Conservation (phyloP, 2,797 vertebrate genomes). For the Eupleurogrammus muticus region DNA sequence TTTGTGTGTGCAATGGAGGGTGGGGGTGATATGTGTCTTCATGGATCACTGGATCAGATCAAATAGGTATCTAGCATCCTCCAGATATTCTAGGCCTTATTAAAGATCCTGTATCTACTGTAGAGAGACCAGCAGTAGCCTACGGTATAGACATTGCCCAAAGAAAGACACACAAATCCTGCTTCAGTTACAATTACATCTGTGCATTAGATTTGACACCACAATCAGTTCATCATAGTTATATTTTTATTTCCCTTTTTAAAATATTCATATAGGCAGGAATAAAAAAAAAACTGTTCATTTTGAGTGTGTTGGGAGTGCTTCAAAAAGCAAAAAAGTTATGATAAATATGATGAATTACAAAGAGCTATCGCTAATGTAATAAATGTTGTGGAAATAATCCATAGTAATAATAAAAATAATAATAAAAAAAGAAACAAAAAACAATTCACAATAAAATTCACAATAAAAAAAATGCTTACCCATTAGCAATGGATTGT, state of each 20-base stretch:
- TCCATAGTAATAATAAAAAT: not conserved
- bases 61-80: conserved; percentile 52
- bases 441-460: not conserved
- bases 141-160: conserved; percentile 34
- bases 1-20: conserved; percentile 20
- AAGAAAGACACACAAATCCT: conserved; percentile 47
- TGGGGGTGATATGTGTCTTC: conserved; percentile 37
- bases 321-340: not conserved
- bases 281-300: not conserved
- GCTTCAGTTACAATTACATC: conserved; percentile 51
- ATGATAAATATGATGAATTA: too few species aligned
- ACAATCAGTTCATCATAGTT: conserved; percentile 28
- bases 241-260: conserved; percentile 16
- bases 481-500: conserved; percentile 30
- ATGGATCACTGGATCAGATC: conserved; percentile 58
- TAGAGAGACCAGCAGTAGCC: conserved; percentile 31
- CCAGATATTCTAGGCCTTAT: conserved; percentile 32
- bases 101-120: conserved; percentile 27
- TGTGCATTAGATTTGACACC: conserved; percentile 22
- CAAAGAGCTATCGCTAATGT: not conserved
- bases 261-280: conserved; percentile 1
- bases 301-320: not conserved
- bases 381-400: not conserved
- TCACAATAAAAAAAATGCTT: not conserved
- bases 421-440: too few species aligned